Percentiles rank a stretch among this genome's conserved stretches.
phyloP scores from a whole-genome alignment of 2,888 invertebrate species.

The Zonitis immaculata region DNA sequence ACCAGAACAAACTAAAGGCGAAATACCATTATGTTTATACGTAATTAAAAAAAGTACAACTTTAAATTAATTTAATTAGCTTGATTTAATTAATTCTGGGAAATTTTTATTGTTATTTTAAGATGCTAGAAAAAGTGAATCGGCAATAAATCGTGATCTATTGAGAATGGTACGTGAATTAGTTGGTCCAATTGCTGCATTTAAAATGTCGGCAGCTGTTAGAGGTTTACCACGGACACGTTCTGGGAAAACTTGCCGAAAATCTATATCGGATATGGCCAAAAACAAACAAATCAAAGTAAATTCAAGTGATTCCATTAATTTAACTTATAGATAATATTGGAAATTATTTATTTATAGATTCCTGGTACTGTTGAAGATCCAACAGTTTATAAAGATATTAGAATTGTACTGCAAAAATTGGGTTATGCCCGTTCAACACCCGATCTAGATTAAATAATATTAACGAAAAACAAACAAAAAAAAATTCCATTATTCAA shows the following conservation, averaged over 20 bases:
- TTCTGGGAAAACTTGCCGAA: conserved; percentile 75
- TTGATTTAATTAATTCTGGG: no score
- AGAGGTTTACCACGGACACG: conserved; percentile 81
- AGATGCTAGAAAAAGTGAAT: conserved; percentile 52
- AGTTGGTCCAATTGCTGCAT: conserved; percentile 86
- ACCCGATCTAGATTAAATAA: conserved; percentile 56
- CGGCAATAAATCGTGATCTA: conserved; percentile 54
- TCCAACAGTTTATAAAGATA: conserved; percentile 72
- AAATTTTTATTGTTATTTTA: no score
- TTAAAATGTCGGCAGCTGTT: conserved; percentile 74
- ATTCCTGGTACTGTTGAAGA: conserved; percentile 85
- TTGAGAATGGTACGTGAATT: conserved; percentile 57
- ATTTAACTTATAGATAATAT: background rate
- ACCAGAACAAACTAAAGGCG: conserved; percentile 84
- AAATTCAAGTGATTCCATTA: no score
- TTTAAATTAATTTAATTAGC: background rate
- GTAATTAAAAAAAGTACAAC: conserved; percentile 62
- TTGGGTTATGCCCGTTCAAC: conserved; percentile 70
- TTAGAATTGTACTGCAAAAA: conserved; percentile 70
- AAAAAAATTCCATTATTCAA: conserved; percentile 6
- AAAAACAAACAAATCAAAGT: conserved; percentile 73
- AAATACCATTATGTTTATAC: conserved; percentile 83
- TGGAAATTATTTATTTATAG: conserved; percentile 44
- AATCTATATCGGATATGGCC: conserved; percentile 81
- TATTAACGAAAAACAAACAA: no score